These are phyloP conservation scores for Chamaetylas fuelleborni DNA, from an alignment of 2,113 vertebrate genomes.

Conservation along the genomic window DNA sequence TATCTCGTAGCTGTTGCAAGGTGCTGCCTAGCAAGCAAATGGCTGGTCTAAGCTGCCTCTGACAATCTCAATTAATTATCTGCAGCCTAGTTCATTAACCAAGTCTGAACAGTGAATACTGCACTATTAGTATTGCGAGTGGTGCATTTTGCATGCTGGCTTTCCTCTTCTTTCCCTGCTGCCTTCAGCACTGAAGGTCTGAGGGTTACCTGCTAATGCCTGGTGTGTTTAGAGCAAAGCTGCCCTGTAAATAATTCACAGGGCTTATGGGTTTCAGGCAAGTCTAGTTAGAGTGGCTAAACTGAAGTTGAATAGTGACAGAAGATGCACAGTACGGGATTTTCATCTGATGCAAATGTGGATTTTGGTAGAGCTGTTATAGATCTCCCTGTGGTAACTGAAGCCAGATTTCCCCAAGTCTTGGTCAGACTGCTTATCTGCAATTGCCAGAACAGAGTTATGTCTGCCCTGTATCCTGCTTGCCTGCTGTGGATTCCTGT, in stretches of 20 bases:
- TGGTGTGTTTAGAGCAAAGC: background rate
- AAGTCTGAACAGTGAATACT: background rate
- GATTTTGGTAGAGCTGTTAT: background rate
- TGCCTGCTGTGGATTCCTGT: background rate
- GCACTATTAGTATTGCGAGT: background rate
- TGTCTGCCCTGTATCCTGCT: background rate
- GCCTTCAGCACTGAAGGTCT: background rate
- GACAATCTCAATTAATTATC: background rate
- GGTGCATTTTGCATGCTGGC: background rate
- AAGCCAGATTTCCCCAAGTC: background rate
- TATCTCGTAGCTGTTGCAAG: background rate
- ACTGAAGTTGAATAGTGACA: background rate
- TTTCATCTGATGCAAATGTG: background rate
- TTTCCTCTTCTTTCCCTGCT: background rate
- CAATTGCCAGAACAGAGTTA: background rate
- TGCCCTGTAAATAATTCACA: background rate
- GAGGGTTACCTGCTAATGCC: background rate
- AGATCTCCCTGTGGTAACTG: background rate
- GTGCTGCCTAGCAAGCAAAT: background rate
- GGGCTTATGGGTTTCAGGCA: background rate
- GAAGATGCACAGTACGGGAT: background rate
- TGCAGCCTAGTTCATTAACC: background rate
- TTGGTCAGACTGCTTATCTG: background rate
- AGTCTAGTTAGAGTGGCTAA: background rate
- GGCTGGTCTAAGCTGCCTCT: background rate